A percentile compares a stretch with the other conserved stretches of the same genome.
These are phyloP conservation scores for Parapsyche elsis DNA, from an alignment of 1,140 invertebrate species.

Conservation along the genomic window DNA sequence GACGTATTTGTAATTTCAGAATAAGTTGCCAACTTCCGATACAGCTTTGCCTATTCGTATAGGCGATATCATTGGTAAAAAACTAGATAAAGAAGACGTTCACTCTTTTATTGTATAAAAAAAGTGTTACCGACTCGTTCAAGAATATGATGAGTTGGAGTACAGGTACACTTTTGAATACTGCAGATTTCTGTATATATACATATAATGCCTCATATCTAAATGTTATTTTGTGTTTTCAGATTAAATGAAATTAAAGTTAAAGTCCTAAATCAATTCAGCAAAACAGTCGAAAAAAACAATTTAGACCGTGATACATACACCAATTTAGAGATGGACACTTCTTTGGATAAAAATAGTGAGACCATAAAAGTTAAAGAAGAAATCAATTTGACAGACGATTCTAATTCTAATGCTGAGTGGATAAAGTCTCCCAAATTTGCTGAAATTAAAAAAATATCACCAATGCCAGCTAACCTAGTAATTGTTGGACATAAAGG, in stretches of 20 bases:
- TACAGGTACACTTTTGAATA: conserved; percentile 38
- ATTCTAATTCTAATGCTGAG: not conserved
- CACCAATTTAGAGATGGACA: not conserved
- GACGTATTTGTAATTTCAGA: conserved; percentile 42
- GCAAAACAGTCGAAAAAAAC: conserved; percentile 53
- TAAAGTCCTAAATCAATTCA: conserved; percentile 58
- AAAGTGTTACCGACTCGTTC: conserved; percentile 73
- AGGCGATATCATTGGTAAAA: conserved; percentile 65
- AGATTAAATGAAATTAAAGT: conserved; percentile 65
- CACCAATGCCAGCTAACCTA: conserved; percentile 44
- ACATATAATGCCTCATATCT: conserved; percentile 13
- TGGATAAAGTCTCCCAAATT: conserved; percentile 37
- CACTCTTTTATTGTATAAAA: conserved; percentile 72
- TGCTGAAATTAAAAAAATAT: conserved; percentile 45
- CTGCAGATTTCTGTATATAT: no score
- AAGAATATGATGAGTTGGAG: conserved; percentile 73
- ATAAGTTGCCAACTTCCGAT: conserved; percentile 56
- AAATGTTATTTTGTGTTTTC: conserved; percentile 45
- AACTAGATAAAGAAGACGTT: conserved; percentile 64
- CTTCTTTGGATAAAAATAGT: not conserved
- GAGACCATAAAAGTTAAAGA: conserved; percentile 1
- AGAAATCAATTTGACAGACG: not conserved
- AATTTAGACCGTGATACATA: conserved; percentile 53
- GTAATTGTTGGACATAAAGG: conserved; percentile 53
- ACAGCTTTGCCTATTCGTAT: conserved; percentile 66